Evolutionary conservation across 1,140 invertebrate genomes (phyloP).

Genomic region (Brachionus rubens): DNA sequence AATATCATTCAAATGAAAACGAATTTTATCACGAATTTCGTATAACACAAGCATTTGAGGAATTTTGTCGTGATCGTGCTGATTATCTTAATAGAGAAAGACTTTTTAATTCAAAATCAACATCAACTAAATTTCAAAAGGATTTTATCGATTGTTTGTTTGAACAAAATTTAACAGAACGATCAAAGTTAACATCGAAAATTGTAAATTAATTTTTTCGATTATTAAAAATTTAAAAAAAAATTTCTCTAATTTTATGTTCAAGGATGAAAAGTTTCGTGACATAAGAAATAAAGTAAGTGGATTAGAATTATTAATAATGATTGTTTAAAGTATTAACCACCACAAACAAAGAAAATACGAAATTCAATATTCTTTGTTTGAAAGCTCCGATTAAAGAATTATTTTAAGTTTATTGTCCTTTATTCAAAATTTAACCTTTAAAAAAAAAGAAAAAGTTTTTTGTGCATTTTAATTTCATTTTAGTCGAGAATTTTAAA

Average conservation of each 20-base stretch:
- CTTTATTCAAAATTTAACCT: no score
- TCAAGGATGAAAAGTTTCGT: slow-evolving; percentile 4
- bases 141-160: slow-evolving; percentile 33
- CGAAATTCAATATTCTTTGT: no score
- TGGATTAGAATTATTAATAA: no score
- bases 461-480: no score
- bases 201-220: slow-evolving; percentile 11
- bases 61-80: slow-evolving; percentile 37
- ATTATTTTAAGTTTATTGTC: no score
- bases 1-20: neutral
- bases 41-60: slow-evolving; percentile 32
- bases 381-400: no score
- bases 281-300: slow-evolving; percentile 24
- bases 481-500: no score
- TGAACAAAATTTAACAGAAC: neutral
- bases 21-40: slow-evolving; percentile 46
- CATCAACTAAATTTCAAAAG: neutral
- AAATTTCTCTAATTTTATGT: neutral
- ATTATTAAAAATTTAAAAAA: neutral
- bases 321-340: no score
- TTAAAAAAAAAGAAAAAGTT: no score
- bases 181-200: neutral
- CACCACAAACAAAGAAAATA: no score
- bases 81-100: slow-evolving; percentile 21
- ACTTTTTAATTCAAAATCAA: neutral